Percentiles rank a stretch among this genome's conserved stretches.
These are phyloP conservation scores for Alsophila aescularia DNA, from an alignment of 2,888 invertebrate genomes.

Conservation along the genomic window DNA sequence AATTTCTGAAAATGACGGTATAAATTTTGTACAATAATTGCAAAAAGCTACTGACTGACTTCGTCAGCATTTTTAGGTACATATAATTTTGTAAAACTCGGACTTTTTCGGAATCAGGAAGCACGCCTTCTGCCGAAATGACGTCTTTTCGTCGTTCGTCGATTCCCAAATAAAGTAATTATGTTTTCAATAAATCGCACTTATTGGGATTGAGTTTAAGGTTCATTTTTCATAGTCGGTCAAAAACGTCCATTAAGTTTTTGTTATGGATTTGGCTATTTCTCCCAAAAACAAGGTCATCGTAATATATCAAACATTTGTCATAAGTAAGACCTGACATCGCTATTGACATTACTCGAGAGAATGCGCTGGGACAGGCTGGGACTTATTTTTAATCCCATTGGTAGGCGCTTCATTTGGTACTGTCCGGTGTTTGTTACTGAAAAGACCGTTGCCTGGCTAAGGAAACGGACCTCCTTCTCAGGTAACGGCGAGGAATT, in stretches of 20 bases:
- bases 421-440: conserved; percentile 18
- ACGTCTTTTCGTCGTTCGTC: too few relatives aligned
- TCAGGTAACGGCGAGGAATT: too few relatives aligned
- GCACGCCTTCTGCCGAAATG: neutral
- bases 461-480: too few relatives aligned
- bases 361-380: conserved; percentile 28
- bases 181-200: conserved; percentile 18
- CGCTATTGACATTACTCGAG: conserved; percentile 30
- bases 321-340: too few relatives aligned
- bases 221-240: conserved; percentile 13
- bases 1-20: neutral
- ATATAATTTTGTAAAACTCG: neutral
- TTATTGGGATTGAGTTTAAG: conserved; percentile 16
- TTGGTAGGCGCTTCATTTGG: conserved; percentile 32
- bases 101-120: neutral
- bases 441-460: too few relatives aligned
- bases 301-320: too few relatives aligned
- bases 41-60: neutral
- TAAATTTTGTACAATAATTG: conserved; percentile 2
- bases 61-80: neutral
- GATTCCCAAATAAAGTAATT: conserved; percentile 19
- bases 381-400: conserved; percentile 27
- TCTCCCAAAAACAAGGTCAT: too few relatives aligned
- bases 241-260: conserved; percentile 15
- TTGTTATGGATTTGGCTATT: conserved; percentile 18